Percentiles rank a stretch among this genome's conserved stretches.
Evolutionary conservation across 2,113 vertebrate species (phyloP).

Genomic region (Lophura nycthemera): DNA sequence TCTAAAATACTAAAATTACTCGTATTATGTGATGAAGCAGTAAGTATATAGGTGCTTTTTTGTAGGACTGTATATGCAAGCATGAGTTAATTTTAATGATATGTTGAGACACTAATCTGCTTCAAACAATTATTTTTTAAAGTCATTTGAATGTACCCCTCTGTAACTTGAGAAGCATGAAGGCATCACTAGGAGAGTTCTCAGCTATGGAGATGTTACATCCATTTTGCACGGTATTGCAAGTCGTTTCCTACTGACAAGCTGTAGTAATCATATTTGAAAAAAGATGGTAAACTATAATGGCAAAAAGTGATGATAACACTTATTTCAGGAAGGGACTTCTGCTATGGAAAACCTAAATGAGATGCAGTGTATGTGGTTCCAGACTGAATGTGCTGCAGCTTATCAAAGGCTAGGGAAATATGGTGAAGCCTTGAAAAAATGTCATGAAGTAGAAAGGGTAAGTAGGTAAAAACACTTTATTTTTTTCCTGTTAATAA

Average conservation of each 20-base stretch:
- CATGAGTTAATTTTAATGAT: neutral
- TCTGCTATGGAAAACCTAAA: constrained; percentile 83
- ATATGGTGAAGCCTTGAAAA: constrained; percentile 82
- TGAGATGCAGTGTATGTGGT: constrained; percentile 87
- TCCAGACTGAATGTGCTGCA: constrained; percentile 81
- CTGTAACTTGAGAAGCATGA: neutral
- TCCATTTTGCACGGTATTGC: neutral
- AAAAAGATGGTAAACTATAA: neutral
- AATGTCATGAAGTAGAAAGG: constrained; percentile 83
- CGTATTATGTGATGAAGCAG: neutral
- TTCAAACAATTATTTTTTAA: neutral
- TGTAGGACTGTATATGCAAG: neutral
- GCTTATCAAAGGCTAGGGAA: constrained; percentile 79
- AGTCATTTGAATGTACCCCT: fast-evolving
- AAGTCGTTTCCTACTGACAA: neutral
- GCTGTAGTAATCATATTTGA: neutral
- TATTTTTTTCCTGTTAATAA: neutral
- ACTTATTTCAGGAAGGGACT: constrained; percentile 80
- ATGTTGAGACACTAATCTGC: neutral
- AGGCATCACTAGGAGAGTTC: neutral
- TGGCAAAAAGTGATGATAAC: neutral
- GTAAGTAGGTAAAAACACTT: constrained; percentile 66
- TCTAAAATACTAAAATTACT: neutral
- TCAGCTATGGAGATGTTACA: neutral
- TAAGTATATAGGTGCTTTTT: neutral